Percentiles rank a stretch among this genome's conserved stretches.
Evolutionary conservation across 1,140 invertebrate genomes (phyloP).

Genomic region (Heliothis virescens): DNA sequence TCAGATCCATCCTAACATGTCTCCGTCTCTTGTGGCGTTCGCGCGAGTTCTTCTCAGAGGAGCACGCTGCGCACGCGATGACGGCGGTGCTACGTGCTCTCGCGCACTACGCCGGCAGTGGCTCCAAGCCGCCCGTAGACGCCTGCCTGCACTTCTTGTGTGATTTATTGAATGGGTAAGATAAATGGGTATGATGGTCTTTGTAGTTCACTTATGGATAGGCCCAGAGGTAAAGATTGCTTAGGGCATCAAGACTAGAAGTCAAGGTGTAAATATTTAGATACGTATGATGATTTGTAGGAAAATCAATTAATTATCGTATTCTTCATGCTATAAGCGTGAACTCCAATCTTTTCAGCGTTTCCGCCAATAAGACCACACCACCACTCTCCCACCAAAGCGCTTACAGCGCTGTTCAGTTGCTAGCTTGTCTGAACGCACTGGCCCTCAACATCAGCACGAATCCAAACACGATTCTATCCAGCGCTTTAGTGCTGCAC

Average conservation of each 20-base stretch:
- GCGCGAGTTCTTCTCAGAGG: conserved; percentile 70
- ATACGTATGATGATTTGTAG: neutral
- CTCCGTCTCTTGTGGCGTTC: conserved; percentile 71
- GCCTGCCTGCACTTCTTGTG: conserved; percentile 75
- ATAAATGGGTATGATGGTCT: too few relatives aligned
- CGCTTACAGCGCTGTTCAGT: conserved; percentile 75
- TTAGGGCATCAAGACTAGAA: too few relatives aligned
- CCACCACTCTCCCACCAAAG: conserved; percentile 76
- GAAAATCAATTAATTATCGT: neutral
- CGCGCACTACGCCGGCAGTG: conserved; percentile 67
- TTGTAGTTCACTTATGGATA: too few relatives aligned
- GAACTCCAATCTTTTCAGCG: conserved; percentile 55
- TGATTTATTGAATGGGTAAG: conserved; percentile 76
- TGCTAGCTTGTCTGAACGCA: conserved; percentile 68
- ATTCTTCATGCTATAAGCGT: neutral
- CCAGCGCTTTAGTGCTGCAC: conserved; percentile 74
- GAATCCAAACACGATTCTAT: conserved; percentile 65
- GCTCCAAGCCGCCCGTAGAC: conserved; percentile 63
- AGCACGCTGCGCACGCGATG: conserved; percentile 72
- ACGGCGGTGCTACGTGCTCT: conserved; percentile 68
- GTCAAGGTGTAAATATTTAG: too few relatives aligned
- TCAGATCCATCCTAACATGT: conserved; percentile 66
- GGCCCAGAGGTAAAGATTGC: too few relatives aligned
- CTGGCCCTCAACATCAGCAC: conserved; percentile 60
- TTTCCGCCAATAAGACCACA: conserved; percentile 63